A percentile compares a stretch with the other conserved stretches of the same genome.
Evolutionary conservation across 2,113 vertebrate genomes (phyloP).

Genomic region (human (Homo sapiens)): DNA sequence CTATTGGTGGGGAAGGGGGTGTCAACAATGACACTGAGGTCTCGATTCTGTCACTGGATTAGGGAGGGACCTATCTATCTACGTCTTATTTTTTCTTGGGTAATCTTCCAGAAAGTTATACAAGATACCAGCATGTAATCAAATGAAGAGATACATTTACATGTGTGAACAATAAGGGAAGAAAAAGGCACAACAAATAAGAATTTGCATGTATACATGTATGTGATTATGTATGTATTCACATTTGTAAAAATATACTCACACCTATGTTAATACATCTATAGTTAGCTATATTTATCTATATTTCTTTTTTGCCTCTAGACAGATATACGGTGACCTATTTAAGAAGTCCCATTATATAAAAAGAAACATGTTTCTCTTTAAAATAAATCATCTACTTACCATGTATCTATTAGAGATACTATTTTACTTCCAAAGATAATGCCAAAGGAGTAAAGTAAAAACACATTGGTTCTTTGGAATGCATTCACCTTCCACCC

Average conservation of each 20-base stretch:
- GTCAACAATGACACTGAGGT: neutral
- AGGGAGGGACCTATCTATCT: neutral
- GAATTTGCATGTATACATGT: neutral
- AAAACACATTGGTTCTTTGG: neutral
- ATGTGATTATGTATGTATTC: neutral
- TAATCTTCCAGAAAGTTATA: neutral
- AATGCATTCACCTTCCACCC: neutral
- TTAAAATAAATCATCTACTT: constrained; percentile 50
- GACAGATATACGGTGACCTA: constrained; percentile 60
- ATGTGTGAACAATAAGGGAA: neutral
- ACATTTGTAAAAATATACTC: neutral
- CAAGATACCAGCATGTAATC: neutral
- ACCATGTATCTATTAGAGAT: constrained; percentile 27
- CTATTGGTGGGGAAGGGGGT: neutral
- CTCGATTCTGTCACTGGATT: neutral
- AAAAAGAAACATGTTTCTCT: constrained; percentile 55
- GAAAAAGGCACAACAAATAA: neutral
- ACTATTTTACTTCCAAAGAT: constrained; percentile 38
- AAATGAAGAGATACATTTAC: neutral
- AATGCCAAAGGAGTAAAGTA: neutral
- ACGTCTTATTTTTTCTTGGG: neutral
- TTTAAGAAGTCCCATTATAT: constrained; percentile 49
- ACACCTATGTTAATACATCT: neutral
- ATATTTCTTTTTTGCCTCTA: constrained; percentile 40
- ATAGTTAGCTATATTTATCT: neutral